Percentiles rank a stretch among this genome's conserved stretches.
phyloP scores from a whole-genome alignment of 2,888 invertebrate genomes.

The Agriopis leucophaearia region DNA sequence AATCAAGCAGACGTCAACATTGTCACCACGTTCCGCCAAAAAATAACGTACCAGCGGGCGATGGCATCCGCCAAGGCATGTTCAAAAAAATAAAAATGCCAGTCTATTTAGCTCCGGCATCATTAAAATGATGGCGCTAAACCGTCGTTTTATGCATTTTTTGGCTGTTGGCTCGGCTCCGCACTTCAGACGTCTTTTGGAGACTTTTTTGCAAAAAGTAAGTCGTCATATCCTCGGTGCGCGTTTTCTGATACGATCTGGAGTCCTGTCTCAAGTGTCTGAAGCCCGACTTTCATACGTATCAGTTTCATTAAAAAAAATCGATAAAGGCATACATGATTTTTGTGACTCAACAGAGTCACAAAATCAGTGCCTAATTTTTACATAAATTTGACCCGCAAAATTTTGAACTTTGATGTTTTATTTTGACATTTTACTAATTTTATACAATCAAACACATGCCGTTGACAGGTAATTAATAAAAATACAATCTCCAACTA shows the following conservation, averaged over 20 bases:
- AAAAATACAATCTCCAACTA: no score
- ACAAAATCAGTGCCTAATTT: no score
- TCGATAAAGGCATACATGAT: slow-evolving; percentile 23
- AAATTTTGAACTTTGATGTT: no score
- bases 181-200: slow-evolving; percentile 76
- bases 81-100: slow-evolving; percentile 48
- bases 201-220: slow-evolving; percentile 69
- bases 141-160: slow-evolving; percentile 69
- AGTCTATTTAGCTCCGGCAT: slow-evolving; percentile 50
- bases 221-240: slow-evolving; percentile 73
- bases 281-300: slow-evolving; percentile 64
- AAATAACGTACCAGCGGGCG: slow-evolving; percentile 13
- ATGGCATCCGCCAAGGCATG: slow-evolving; percentile 21
- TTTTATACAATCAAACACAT: no score
- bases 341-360: no score
- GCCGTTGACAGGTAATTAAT: no score
- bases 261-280: slow-evolving; percentile 70
- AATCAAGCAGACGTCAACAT: not conserved
- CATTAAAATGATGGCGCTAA: slow-evolving; percentile 61
- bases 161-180: slow-evolving; percentile 61
- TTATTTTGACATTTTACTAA: no score
- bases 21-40: slow-evolving; percentile 1
- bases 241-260: slow-evolving; percentile 69
- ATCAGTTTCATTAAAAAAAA: slow-evolving; percentile 49
- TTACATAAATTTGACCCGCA: no score